phyloP scores from a whole-genome alignment of 2,797 vertebrate species.

The Hipposideros larvatus region DNA sequence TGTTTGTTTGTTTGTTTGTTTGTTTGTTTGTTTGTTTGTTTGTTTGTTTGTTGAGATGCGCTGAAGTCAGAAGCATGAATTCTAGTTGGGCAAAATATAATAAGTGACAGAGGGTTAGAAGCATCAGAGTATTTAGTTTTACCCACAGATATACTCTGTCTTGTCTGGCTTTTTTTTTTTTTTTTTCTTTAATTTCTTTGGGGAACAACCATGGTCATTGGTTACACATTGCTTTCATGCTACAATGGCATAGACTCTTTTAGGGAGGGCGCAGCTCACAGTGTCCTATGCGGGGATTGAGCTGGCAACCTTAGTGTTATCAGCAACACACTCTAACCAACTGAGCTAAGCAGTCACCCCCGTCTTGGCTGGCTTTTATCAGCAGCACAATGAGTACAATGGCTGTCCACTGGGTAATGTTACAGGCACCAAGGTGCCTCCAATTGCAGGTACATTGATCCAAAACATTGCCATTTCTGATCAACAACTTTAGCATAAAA shows the following conservation, averaged over 20 bases:
- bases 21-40: too few species aligned
- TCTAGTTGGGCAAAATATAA: neutral
- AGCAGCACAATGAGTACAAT: neutral
- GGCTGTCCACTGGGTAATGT: neutral
- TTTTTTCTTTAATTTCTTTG: too few species aligned
- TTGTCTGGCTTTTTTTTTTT: too few species aligned
- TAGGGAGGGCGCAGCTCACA: too few species aligned
- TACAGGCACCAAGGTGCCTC: rapidly evolving
- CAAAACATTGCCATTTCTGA: neutral
- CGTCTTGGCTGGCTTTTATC: neutral
- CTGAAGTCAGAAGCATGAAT: neutral
- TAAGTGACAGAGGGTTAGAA: neutral
- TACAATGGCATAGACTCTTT: too few species aligned
- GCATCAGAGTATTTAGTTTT: neutral
- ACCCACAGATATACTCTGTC: neutral
- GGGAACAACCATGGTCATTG: too few species aligned
- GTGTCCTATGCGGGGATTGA: too few species aligned
- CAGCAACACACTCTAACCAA: too few species aligned
- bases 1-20: neutral
- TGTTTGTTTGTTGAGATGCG: too few species aligned
- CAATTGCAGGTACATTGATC: neutral
- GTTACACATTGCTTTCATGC: too few species aligned
- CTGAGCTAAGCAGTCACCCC: too few species aligned
- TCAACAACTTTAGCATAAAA: neutral
- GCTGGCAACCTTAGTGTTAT: too few species aligned